Evolutionary conservation across 2,888 invertebrate species (phyloP), one percentile per base, ranked within the genome.

Genomic region (Ophion ventricosus): DNA sequence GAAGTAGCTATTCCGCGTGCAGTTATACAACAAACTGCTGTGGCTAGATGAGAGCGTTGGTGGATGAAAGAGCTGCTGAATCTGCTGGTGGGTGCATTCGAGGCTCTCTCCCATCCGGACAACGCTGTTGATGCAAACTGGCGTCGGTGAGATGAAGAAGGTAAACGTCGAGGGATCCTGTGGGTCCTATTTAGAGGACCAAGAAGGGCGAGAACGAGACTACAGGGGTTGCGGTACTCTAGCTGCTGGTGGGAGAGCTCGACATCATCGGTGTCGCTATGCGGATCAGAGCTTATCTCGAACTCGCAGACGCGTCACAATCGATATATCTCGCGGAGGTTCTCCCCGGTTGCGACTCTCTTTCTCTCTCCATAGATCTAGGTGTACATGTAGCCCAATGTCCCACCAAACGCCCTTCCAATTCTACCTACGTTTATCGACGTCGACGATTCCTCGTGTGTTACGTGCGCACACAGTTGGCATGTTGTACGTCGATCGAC

Each of bases 281-380:
- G 91, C 90, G 90, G 92, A 91, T 92, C 90, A 87, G 85, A 83
- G 92, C 92, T 93, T 93, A 93, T 93, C 93, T 92, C 90, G 86
- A 90, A 91, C 88, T 92, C 91, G 90, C 92, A 93, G 92, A 93
- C 93, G 92, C 92, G 92, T 92, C 92, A 90, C 92, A 92, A 93
- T 93, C 93, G 91, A 93, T 93, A 92, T 92, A 93, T 93, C 91
- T 93, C 92, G 92, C 91, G 91, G 86, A 90, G 91, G 86, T 88
- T 90, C 87, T 88, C 72, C 54, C 74, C 40, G 20, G 89, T 90
- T 88, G 89, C 67, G 43, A 69, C 84, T 77, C 73, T 79, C 29
- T 69, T 74, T 56, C 77, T 63, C 61, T 74, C 69, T 72, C 70
- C 63, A 70, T 29, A 64, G 29, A 73, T 54, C 70, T 72, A 70